Base-by-base conservation (phyloP, 2,888 invertebrate genomes). In the Andrena minutula region DNA sequence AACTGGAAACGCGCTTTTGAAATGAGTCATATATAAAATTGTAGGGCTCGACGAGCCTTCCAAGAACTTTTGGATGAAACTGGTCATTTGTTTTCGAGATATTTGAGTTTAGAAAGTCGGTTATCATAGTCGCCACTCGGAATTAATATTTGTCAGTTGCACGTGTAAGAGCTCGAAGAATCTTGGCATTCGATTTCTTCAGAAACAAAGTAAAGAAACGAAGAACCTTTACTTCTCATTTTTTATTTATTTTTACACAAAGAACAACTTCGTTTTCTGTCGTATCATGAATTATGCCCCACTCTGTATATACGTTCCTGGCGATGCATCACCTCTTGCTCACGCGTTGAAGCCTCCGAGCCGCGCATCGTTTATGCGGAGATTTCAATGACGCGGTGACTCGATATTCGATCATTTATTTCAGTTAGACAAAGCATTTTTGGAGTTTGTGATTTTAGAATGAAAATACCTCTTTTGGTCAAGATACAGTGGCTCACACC, bases 271-370 rank as follows among this genome's bases (percentile, higher is more conserved):
- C 23, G 56, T 20, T 20, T 26, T 20, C 23, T 4, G 23, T 26
- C 23, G 23, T 23, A 8, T 26, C 23, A 56, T 26, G 23, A 51
- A 20, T 51, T 20, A 20, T 20, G 20, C n/a, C 7, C n/a, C 20
- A 51, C 7, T 51, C 6, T 51, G 7, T n/a, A 7, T 51, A 20
- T 20, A 51, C 51, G 8, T 20, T n/a, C n/a, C n/a, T 51, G 51
- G 51, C 7, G 20, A 20, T 51, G 20, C 20, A 23, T 61, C 63
- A 28, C 7, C 30, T 30, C 71, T 65, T 47, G 23, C 41, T 16
- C 74, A 8, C 28, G 74, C 66, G 10, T 75, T 20, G 47, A 75
- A 35, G 26, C 49, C 74, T 49, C 66, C 49, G 28, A n/a, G 16
- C 16, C 58, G 26, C 26, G 23, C 12, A 63, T 64, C 60, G 58